Conservation (phyloP, 2,113 vertebrate species). For the Cyanistes caeruleus region DNA sequence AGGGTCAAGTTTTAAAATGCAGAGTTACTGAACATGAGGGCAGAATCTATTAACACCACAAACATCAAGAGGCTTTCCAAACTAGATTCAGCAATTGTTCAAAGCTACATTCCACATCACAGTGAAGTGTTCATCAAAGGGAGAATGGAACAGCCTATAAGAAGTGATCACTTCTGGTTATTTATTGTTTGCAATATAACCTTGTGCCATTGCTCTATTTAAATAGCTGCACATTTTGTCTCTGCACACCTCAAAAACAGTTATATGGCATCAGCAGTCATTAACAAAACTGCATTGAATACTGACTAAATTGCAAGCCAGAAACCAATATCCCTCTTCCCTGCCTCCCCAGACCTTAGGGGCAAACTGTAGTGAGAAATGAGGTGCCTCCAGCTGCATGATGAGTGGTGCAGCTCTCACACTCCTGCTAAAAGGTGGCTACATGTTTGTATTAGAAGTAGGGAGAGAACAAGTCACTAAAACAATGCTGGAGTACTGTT, state of each 20-base stretch:
- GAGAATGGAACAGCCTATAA: not conserved
- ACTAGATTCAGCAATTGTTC: not conserved
- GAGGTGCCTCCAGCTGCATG: not conserved
- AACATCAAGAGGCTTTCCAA: conserved; percentile 16
- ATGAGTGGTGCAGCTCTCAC: not conserved
- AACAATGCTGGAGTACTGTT: not conserved
- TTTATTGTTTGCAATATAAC: not conserved
- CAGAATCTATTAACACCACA: conserved; percentile 8
- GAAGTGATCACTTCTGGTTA: not conserved
- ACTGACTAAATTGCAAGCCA: not conserved
- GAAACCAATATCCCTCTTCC: not conserved
- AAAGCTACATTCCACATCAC: not conserved
- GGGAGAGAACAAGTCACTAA: not conserved
- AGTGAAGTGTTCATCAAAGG: not conserved
- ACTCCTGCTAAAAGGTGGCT: not conserved
- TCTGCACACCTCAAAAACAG: not conserved
- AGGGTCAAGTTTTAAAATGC: conserved; percentile 11
- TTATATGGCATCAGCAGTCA: not conserved
- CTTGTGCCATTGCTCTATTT: not conserved
- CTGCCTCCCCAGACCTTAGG: not conserved
- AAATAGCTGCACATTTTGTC: not conserved
- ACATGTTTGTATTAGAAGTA: fast-evolving
- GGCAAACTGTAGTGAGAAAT: not conserved
- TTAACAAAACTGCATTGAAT: not conserved
- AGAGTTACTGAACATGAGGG: not conserved